These are phyloP conservation scores for Nibea coibor DNA, from an alignment of 2,113 vertebrate species.

Conservation along the genomic window DNA sequence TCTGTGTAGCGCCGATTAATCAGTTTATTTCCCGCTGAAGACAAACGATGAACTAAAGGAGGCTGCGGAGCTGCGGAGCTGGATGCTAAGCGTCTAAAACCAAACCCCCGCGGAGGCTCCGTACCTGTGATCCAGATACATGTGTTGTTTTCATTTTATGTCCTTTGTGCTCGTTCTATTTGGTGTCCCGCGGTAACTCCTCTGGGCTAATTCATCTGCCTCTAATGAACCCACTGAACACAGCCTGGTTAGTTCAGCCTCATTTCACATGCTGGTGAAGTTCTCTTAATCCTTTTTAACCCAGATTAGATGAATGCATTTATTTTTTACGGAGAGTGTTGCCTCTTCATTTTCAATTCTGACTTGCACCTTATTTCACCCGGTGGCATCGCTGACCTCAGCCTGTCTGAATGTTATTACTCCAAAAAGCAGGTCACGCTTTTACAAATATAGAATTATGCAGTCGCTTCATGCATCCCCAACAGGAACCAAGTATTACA, in stretches of 20 bases:
- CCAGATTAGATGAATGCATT: not conserved
- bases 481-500: fast-evolving
- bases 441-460: conserved; percentile 1
- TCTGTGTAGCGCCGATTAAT: too few species aligned
- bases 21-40: too few species aligned
- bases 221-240: conserved; percentile 14
- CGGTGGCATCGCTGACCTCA: not conserved
- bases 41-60: too few species aligned
- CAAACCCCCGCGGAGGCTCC: not conserved
- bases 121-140: not conserved
- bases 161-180: conserved; percentile 1
- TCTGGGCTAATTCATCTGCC: not conserved
- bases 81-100: not conserved
- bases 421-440: conserved; percentile 26
- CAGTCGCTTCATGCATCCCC: not conserved
- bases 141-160: not conserved
- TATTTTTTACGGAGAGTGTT: not conserved
- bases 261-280: conserved; percentile 7
- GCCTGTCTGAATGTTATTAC: conserved; percentile 11
- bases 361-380: not conserved
- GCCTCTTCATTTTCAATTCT: not conserved
- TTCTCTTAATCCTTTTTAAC: not conserved
- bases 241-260: not conserved
- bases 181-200: not conserved
- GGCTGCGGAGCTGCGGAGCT: too few species aligned